A percentile compares a stretch with the other conserved stretches of the same genome.
phyloP scores from a whole-genome alignment of 2,888 invertebrate genomes.

The Drosophila borborema region DNA sequence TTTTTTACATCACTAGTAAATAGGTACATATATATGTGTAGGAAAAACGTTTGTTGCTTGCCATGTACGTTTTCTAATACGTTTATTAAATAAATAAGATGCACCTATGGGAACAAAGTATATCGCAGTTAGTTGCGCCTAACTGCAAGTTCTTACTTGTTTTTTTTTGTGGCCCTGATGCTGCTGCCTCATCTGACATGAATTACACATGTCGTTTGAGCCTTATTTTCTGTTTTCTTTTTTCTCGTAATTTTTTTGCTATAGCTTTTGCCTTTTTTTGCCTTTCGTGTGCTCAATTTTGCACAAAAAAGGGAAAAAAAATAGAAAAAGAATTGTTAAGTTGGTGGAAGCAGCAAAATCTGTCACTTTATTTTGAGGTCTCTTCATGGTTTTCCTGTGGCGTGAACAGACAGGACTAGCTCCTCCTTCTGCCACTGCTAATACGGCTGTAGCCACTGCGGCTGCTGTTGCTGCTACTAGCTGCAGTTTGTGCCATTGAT shows the following conservation, averaged over 20 bases:
- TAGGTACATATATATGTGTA: no score
- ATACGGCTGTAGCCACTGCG: background rate
- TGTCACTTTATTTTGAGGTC: slow-evolving; percentile 79
- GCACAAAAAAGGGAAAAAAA: slow-evolving; percentile 33
- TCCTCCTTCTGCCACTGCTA: slow-evolving; percentile 15
- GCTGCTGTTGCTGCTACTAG: background rate
- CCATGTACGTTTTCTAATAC: no score
- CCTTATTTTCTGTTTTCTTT: slow-evolving; percentile 46
- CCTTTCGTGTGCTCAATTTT: slow-evolving; percentile 73
- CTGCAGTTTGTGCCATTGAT: slow-evolving; percentile 61
- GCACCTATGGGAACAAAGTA: no score
- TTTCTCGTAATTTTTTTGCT: slow-evolving; percentile 26
- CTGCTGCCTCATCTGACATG: slow-evolving; percentile 76
- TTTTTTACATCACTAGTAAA: no score
- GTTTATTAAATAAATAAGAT: no score
- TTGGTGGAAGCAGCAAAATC: slow-evolving; percentile 41
- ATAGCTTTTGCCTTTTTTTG: slow-evolving; percentile 52
- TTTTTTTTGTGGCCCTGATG: slow-evolving; percentile 14
- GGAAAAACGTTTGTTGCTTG: no score
- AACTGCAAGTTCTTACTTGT: no score
- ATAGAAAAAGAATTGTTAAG: slow-evolving; percentile 24
- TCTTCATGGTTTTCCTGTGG: slow-evolving; percentile 73
- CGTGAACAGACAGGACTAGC: slow-evolving; percentile 16
- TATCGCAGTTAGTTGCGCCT: no score
- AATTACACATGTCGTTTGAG: slow-evolving; percentile 80